phyloP scores from a whole-genome alignment of 2,888 invertebrate species.

The Noctua fimbriata region DNA sequence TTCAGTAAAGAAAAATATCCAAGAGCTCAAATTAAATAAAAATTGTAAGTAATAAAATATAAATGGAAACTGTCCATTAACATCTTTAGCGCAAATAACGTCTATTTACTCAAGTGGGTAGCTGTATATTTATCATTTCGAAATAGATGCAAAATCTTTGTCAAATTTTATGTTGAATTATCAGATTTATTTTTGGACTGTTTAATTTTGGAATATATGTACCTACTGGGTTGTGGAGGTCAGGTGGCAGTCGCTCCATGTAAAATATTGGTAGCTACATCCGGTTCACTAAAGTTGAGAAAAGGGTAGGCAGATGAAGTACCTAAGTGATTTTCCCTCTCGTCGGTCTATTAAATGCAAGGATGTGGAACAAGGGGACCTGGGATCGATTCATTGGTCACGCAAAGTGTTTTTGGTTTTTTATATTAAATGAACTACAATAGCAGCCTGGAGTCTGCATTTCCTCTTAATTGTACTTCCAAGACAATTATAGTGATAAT shows the following conservation, averaged over 20 bases:
- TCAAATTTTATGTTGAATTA: background rate
- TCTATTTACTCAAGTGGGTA: constrained; percentile 9
- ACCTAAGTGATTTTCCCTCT: background rate
- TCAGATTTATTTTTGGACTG: too few species aligned
- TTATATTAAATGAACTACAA: background rate
- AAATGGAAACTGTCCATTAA: constrained; percentile 28
- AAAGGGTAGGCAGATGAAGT: background rate
- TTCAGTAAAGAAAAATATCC: background rate
- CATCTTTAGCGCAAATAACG: constrained; percentile 13
- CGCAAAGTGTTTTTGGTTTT: background rate
- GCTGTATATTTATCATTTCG: constrained; percentile 29
- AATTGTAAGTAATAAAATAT: constrained; percentile 17
- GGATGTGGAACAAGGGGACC: background rate
- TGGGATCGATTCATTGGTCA: background rate
- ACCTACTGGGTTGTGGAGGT: too few species aligned
- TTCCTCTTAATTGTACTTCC: background rate
- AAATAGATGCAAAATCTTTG: background rate
- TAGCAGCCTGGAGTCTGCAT: background rate
- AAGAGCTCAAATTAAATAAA: background rate
- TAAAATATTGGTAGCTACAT: too few species aligned
- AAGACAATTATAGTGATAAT: background rate
- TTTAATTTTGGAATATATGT: background rate
- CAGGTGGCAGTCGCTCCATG: too few species aligned
- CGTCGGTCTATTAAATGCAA: background rate
- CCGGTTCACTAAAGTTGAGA: too few species aligned